Percentiles rank a stretch among this genome's conserved stretches.
Evolutionary conservation across 2,113 vertebrate genomes (phyloP).

Genomic region (Camelus bactrianus): DNA sequence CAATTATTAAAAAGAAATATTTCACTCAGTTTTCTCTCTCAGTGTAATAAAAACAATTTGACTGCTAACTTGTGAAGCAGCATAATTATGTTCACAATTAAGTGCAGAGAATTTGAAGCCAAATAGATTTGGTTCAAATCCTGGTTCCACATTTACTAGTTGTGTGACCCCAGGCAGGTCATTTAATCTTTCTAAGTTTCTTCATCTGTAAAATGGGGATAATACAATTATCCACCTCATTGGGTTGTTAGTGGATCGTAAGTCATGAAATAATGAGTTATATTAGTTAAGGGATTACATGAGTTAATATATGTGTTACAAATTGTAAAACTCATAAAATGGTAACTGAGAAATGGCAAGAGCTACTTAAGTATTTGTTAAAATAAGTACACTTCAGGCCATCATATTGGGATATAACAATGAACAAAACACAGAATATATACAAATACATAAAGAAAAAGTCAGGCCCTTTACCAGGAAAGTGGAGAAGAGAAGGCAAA

Average conservation of each 20-base stretch:
- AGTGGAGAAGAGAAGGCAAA: not conserved
- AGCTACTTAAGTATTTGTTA: not conserved
- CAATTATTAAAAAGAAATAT: slow-evolving; percentile 2
- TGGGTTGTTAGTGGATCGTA: not conserved
- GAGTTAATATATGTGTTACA: not conserved
- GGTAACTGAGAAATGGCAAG: not conserved
- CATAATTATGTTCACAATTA: not conserved
- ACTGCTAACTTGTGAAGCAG: not conserved
- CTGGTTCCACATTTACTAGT: not conserved
- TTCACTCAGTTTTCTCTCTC: not conserved
- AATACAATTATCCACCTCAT: not conserved
- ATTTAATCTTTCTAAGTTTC: not conserved
- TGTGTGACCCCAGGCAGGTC: not conserved
- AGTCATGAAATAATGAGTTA: not conserved
- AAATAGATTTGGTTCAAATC: not conserved
- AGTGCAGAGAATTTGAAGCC: not conserved
- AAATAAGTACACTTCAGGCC: not conserved
- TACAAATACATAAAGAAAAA: not conserved
- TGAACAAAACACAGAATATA: not conserved
- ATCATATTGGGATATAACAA: not conserved
- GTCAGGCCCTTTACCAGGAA: not conserved
- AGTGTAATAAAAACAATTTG: not conserved
- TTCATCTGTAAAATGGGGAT: not conserved
- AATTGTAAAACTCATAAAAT: slow-evolving; percentile 9
- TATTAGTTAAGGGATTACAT: not conserved